A percentile compares a stretch with the other conserved stretches of the same genome.
Conservation (phyloP, 2,888 invertebrate species). For the Tiliacea aurago region DNA sequence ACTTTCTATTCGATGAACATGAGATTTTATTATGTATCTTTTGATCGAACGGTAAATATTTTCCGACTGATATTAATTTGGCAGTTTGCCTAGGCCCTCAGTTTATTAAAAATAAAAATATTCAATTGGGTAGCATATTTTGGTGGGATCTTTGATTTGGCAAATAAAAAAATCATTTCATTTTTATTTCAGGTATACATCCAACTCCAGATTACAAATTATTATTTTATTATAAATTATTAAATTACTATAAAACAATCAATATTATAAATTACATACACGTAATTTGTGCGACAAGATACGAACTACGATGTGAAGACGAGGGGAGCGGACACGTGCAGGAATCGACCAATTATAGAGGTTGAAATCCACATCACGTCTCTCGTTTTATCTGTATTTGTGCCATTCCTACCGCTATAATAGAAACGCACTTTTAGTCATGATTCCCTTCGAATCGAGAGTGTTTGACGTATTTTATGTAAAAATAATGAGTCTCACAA, state of each 20-base stretch:
- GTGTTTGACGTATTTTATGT: no score
- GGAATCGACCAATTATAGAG: neutral
- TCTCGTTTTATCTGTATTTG: neutral
- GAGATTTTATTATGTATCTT: slow-evolving; percentile 1
- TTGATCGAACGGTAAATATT: neutral
- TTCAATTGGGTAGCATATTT: neutral
- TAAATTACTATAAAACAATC: no score
- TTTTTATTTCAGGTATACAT: no score
- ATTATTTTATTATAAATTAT: no score
- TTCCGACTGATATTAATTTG: neutral
- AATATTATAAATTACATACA: no score
- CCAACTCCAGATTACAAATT: no score
- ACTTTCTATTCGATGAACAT: neutral
- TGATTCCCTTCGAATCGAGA: neutral
- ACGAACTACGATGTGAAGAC: neutral
- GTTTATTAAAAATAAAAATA: neutral
- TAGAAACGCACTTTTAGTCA: neutral
- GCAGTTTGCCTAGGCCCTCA: neutral
- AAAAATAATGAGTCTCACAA: neutral
- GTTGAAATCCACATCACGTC: neutral
- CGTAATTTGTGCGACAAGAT: neutral
- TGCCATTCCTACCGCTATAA: neutral
- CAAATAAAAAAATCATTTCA: no score
- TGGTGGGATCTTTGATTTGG: neutral
- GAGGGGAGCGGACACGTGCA: neutral